phyloP scores from a whole-genome alignment of 2,888 invertebrate species.

The Hypomecis punctinalis region DNA sequence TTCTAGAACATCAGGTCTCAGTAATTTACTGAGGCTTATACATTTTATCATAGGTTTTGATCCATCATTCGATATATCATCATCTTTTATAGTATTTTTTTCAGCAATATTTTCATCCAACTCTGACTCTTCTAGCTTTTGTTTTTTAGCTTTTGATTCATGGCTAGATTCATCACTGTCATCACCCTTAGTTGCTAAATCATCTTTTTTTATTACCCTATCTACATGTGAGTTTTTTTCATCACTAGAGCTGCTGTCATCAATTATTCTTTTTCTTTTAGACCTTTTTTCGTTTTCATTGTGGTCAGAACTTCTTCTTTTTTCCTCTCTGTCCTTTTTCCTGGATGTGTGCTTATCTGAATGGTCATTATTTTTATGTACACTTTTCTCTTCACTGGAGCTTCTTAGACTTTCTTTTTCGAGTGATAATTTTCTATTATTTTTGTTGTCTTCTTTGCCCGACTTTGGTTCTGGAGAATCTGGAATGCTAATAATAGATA shows the following conservation, averaged over 20 bases:
- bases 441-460: not conserved
- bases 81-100: slow-evolving; percentile 12
- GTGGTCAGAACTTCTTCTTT: slow-evolving; percentile 9
- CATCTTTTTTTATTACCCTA: slow-evolving; percentile 14
- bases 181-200: slow-evolving; percentile 1
- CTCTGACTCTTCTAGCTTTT: slow-evolving; percentile 27
- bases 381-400: slow-evolving; percentile 14
- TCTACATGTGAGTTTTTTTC: slow-evolving; percentile 32
- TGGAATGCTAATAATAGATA: slow-evolving; percentile 22
- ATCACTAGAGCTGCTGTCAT: slow-evolving; percentile 54
- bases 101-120: slow-evolving; percentile 1
- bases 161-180: slow-evolving; percentile 19
- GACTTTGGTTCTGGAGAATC: slow-evolving; percentile 15
- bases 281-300: slow-evolving; percentile 37
- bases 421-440: not conserved
- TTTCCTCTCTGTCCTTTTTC: not conserved
- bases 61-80: slow-evolving; percentile 11
- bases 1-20: slow-evolving; percentile 62
- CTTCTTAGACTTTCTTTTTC: slow-evolving; percentile 5
- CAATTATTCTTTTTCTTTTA: slow-evolving; percentile 45
- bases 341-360: slow-evolving; percentile 5
- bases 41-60: slow-evolving; percentile 69
- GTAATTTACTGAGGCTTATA: slow-evolving; percentile 71
- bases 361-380: slow-evolving; percentile 14
- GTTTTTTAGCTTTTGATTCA: slow-evolving; percentile 31